A percentile compares a stretch with the other conserved stretches of the same genome.
phyloP scores from a whole-genome alignment of 2,797 vertebrate genomes.

The Neosilurus hyrtlii region DNA sequence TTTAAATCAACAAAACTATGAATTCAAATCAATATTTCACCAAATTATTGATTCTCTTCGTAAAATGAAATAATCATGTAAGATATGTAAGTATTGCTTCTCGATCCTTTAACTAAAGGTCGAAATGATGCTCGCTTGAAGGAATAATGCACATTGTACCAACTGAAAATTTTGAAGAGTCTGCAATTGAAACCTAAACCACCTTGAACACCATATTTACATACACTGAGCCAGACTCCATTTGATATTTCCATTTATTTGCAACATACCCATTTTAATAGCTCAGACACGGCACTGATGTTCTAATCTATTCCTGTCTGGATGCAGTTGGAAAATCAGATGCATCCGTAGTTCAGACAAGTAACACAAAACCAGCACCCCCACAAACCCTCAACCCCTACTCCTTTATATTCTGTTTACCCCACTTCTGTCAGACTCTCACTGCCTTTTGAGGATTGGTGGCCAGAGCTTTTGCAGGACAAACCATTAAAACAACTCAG shows the following conservation, averaged over 20 bases:
- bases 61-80: too few relatives aligned
- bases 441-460: background rate
- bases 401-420: background rate
- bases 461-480: background rate
- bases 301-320: background rate
- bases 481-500: background rate
- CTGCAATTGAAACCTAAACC: too few relatives aligned
- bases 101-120: background rate
- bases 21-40: too few relatives aligned
- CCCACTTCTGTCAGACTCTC: background rate
- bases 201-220: background rate
- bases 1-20: too few relatives aligned
- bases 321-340: background rate
- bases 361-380: constrained; percentile 3
- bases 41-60: too few relatives aligned
- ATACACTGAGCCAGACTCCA: background rate
- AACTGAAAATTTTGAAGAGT: background rate
- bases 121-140: background rate
- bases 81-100: background rate
- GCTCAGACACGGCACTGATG: background rate
- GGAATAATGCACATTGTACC: background rate
- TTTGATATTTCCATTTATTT: background rate
- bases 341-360: background rate
- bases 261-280: background rate
- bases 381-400: background rate